Base-by-base conservation (phyloP, 2,888 invertebrate genomes). In the Poecilus cupreus region DNA sequence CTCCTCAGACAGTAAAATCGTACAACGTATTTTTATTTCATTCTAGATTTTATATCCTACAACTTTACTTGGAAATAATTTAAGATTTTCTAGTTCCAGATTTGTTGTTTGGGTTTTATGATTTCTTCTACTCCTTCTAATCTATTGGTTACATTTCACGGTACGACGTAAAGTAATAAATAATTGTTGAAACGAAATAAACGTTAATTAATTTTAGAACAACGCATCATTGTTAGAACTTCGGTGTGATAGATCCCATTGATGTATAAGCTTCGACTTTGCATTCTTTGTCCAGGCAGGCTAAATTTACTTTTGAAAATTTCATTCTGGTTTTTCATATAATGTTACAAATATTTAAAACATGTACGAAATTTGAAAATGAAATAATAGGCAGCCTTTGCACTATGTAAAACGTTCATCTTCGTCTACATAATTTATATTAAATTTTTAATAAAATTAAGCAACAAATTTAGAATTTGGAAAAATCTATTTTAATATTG, bases 141-240 rank as follows among this genome's bases (percentile, higher is more conserved):
- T 60, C 16, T 18, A 26, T 72, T 43, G 22, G 26, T 16, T 24
- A 39, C 20, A 43, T 46, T 43, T 72, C 13, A 76, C 51, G 39
- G 57, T 37, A 76, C 54, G 72, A 72, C 72, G 72, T 72, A 68
- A 39, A 68, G 43, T 68, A 68, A 72, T 64, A 78, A 74, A 64
- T 81, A 75, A 81, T 81, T 81, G 81, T 81, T 81, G 81, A 81
- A 81, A 76, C 81, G 81, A 81, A 80, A 80, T 76, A 81, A 60
- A 72, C 80, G 81, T 81, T 81, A 81, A 75, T 76, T 81, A 81
- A 81, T 81, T 81, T 81, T 81, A 81, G 81, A 64, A 81, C 68
- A 75, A 76, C 75, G 75, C 76, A 68, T 81, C 76, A 81, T 76
- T 81, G 81, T 75, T 81, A 76, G 76, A 76, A 76, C 70, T 76